Percentiles rank a stretch among this genome's conserved stretches.
phyloP scores from a whole-genome alignment of 2,113 vertebrate genomes.

The Nothocercus nigrocapillus region DNA sequence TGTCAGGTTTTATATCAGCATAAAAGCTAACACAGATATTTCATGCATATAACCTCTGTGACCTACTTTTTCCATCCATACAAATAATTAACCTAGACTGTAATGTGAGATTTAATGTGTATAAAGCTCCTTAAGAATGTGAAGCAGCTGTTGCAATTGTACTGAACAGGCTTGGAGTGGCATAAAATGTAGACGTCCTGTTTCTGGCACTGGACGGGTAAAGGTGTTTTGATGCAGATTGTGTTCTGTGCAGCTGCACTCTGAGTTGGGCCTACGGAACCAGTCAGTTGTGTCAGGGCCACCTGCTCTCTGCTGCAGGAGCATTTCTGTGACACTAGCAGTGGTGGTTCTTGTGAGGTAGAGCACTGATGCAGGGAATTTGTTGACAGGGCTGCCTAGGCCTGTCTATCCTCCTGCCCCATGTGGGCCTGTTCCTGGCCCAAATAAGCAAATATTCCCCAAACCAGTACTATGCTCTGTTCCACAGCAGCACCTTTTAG shows the following conservation, averaged over 20 bases:
- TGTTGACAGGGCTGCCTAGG: too few relatives aligned
- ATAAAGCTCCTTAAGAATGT: neutral
- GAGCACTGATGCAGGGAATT: too few relatives aligned
- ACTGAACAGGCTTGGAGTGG: neutral
- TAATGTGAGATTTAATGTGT: neutral
- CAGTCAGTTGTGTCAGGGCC: accelerated
- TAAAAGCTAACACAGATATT: neutral
- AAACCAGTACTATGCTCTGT: too few relatives aligned
- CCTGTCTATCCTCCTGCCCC: too few relatives aligned
- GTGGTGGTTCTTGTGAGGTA: too few relatives aligned
- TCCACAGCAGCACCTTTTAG: too few relatives aligned
- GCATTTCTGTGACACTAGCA: neutral
- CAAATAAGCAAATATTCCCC: too few relatives aligned
- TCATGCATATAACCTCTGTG: neutral
- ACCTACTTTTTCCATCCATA: neutral
- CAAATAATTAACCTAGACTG: neutral
- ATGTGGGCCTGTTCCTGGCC: too few relatives aligned
- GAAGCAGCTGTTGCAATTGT: neutral
- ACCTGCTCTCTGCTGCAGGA: accelerated
- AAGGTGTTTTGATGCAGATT: accelerated
- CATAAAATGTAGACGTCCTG: accelerated
- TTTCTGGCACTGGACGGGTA: neutral
- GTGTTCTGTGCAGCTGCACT: accelerated
- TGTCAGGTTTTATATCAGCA: neutral
- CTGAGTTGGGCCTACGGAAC: neutral